These are phyloP conservation scores for Hemichromis elongatus DNA, from an alignment of 2,113 vertebrate species.

Conservation along the genomic window DNA sequence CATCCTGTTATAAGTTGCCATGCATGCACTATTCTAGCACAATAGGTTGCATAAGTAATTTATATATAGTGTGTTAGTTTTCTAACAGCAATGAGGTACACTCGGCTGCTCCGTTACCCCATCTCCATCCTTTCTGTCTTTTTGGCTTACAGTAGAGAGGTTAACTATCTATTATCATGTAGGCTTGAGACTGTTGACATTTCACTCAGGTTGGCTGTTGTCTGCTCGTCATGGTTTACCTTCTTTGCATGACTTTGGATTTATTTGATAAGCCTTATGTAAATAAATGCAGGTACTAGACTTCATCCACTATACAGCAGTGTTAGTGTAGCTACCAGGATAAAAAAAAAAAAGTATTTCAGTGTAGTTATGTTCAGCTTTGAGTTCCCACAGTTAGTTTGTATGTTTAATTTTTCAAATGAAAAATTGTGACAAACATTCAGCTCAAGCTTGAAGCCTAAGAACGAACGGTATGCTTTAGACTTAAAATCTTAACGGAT, in stretches of 20 bases:
- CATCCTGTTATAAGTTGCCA: not conserved
- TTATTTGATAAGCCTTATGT: not conserved
- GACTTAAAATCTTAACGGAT: not conserved
- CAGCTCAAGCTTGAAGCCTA: not conserved
- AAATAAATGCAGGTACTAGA: not conserved
- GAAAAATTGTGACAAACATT: not conserved
- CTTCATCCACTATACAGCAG: not conserved
- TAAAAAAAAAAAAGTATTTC: not conserved
- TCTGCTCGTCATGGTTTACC: not conserved
- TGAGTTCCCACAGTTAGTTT: not conserved
- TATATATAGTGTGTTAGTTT: not conserved
- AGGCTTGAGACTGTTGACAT: not conserved
- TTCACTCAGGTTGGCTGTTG: too few relatives aligned
- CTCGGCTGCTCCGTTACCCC: not conserved
- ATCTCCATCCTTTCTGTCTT: not conserved
- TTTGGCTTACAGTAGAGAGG: not conserved
- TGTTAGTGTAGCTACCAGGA: not conserved
- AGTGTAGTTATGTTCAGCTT: not conserved
- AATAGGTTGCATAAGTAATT: not conserved
- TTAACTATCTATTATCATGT: not conserved
- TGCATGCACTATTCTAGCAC: not conserved
- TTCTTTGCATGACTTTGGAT: not conserved
- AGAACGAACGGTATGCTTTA: not conserved
- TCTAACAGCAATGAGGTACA: not conserved
- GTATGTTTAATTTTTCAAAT: not conserved